These are phyloP conservation scores for Eptesicus fuscus DNA, from an alignment of 2,113 vertebrate genomes.

Conservation along the genomic window DNA sequence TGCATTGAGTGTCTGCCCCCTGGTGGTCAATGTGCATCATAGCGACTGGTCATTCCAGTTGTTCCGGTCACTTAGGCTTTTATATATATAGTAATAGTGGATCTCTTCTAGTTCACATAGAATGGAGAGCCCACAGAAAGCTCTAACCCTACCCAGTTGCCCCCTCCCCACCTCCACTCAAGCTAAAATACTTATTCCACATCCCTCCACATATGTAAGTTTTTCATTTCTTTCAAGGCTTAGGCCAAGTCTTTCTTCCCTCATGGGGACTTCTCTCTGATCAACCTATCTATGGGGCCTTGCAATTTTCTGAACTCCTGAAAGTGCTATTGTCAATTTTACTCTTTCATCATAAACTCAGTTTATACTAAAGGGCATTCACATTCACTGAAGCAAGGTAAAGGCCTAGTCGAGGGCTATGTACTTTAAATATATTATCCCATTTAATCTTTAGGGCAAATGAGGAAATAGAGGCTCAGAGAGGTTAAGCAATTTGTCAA, in stretches of 20 bases:
- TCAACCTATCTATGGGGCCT: background rate
- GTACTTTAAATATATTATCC: background rate
- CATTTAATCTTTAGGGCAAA: background rate
- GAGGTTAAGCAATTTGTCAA: background rate
- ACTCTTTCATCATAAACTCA: background rate
- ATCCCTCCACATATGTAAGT: background rate
- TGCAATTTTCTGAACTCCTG: background rate
- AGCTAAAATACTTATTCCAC: background rate
- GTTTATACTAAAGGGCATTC: background rate
- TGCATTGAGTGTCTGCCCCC: too few relatives aligned
- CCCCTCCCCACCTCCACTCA: background rate
- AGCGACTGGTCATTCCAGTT: too few relatives aligned
- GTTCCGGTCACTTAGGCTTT: too few relatives aligned
- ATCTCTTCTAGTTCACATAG: background rate
- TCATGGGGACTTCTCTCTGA: background rate
- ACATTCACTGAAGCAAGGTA: background rate
- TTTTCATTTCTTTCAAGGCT: background rate
- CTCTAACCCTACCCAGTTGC: background rate
- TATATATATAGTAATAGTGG: background rate
- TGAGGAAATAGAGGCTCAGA: background rate
- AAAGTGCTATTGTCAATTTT: background rate
- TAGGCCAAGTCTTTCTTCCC: background rate
- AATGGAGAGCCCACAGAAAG: background rate
- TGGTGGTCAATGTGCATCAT: too few relatives aligned
- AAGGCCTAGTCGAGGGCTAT: background rate